Base-by-base conservation (phyloP, 1,140 invertebrate species). In the Lepidurus packardi region DNA sequence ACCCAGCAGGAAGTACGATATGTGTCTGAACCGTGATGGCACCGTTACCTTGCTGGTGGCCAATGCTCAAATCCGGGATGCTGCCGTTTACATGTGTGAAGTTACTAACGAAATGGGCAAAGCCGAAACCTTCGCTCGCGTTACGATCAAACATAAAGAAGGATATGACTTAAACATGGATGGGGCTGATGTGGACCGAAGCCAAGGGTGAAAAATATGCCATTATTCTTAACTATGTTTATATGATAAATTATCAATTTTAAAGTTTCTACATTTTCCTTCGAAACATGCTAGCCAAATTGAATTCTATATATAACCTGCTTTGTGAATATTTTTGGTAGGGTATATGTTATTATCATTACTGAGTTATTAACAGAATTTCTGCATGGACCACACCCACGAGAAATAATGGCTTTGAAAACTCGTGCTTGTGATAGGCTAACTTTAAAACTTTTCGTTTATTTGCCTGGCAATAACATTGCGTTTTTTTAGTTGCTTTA, bases 51-150 rank as follows among this genome's bases (percentile, higher is more conserved):
- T 96, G 7, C 88, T 90, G 4, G 87, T 96, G 75, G 87, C 89
- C 7, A 86, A 89, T 25, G 87, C 91, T 0, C 90, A 89, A 0
- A 82, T 82, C 76, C 84, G 90, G 34, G 96, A 98, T 84, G 90
- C 90, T 4, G 96, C 95, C 13, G 87, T 91, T n/a, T 98, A 98
- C 84, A 91, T 89, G 0, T 96, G 94, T 80, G 90, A 90, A 0
- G 95, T 95, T 2, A 90, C 89, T 8, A 98, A 98, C 84, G 91
- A 92, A 80, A 90, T 96, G 78, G 78, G 78, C n/a, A 73, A 78
- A 42, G 78, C 75, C 7, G 43, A 42, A 42, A 75, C 73, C 1
- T 74, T 25, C 24, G 73, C 78, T 21, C 73, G 78, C 73, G 73
- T 78, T 44, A 75, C 73, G 13, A 43, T 78, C 25, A 21, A 34